Evolutionary conservation across 2,888 invertebrate genomes (phyloP), one percentile per base, ranked within the genome.

Genomic region (Allygus modestus): DNA sequence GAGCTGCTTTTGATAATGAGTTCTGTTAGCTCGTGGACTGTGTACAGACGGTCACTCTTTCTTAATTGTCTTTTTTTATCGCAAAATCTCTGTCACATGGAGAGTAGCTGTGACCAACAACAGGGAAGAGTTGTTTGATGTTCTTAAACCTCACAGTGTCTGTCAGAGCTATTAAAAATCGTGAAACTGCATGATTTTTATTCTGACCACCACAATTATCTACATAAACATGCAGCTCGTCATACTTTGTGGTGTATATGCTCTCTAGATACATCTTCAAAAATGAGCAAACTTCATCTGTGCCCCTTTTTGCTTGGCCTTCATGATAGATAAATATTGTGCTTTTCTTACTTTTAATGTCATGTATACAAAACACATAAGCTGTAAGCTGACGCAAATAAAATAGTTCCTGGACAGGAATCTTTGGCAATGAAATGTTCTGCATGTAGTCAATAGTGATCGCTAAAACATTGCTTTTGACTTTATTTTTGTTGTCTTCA

Each of bases 381-480:
- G 84, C 86, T 12, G 86, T 85, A 37, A 86, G 81, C 79, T 88
- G 86, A 20, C 87, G 75, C 31, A 85, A 81, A 85, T 87, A 88
- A 79, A 84, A 85, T 26, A 85, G 81, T 86, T 87, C 84, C 54
- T 88, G 88, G 28, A 88, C 88, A 41, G 88, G 88, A n/a, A 89
- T 81, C 73, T 87, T 88, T 15, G 88, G 88, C 28, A 89, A 77
- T 11, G 87, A 73, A 81, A 87, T 43, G 71, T 88, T 88, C 84
- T 87, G 87, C 86, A 88, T 87, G 71, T 87, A 88, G 84, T 89
- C 89, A 73, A 89, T 89, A 17, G 87, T 88, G 37, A 89, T 83
- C 26, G 87, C 31, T 26, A 85, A 81, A n/a, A 86, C 81, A 46
- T 85, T 41, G 41, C 41, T 54, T 26, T 84, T 71, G 51, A 84